Evolutionary conservation across 1,140 invertebrate species (phyloP).

Genomic region (Drosophila subpulchrella): DNA sequence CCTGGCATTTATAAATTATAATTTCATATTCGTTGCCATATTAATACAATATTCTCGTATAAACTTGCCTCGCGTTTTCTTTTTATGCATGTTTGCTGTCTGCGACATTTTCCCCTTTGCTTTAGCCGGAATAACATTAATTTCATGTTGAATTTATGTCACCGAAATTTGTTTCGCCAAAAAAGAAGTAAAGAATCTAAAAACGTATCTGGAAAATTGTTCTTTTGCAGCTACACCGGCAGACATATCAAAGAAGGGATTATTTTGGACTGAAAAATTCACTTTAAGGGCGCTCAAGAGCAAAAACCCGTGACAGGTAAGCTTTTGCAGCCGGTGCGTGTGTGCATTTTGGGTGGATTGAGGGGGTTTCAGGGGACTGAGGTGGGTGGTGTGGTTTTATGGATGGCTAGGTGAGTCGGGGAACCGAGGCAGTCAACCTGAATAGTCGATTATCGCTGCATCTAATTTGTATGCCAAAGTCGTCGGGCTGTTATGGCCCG

Average conservation of each 20-base stretch:
- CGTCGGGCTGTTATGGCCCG: slow-evolving; percentile 18
- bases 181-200: slow-evolving; percentile 1
- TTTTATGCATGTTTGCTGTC: not conserved
- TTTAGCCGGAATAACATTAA: slow-evolving; percentile 14
- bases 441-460: slow-evolving; percentile 65
- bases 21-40: not conserved
- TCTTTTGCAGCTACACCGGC: slow-evolving; percentile 23
- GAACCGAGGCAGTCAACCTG: slow-evolving; percentile 38
- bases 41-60: not conserved
- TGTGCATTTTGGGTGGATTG: not conserved
- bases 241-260: slow-evolving; percentile 44
- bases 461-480: slow-evolving; percentile 54
- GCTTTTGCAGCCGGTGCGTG: slow-evolving; percentile 9
- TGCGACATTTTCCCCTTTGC: slow-evolving; percentile 2
- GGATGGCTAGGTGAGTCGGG: slow-evolving; percentile 20
- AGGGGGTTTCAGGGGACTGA: too few species aligned
- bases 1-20: not conserved
- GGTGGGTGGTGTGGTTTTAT: slow-evolving; percentile 1
- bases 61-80: not conserved
- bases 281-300: slow-evolving; percentile 27
- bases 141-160: slow-evolving; percentile 3
- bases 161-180: not conserved
- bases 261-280: slow-evolving; percentile 33
- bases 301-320: slow-evolving; percentile 48
- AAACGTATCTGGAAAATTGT: slow-evolving; percentile 3